Base-by-base conservation (phyloP, 2,888 invertebrate genomes). In the Fragum whitleyi region DNA sequence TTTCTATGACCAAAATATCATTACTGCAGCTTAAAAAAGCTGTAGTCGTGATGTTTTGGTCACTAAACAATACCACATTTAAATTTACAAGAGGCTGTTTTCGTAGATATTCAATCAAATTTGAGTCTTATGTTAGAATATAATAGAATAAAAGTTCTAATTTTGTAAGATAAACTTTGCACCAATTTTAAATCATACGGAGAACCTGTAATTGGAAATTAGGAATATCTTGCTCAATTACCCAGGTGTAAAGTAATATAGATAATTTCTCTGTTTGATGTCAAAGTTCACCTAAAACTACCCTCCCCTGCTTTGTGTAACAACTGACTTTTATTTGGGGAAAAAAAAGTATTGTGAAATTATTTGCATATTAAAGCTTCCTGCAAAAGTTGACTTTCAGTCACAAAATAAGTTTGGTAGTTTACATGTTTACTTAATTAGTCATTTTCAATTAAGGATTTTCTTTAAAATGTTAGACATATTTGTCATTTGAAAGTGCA, bases 391-490 rank as follows among this genome's bases (percentile, higher is more conserved):
- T 47, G 5, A 14, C 14, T 47, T 47, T 47, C 19, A 19, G 47
- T 9, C 5, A 47, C 2, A 9, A 14, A n/a, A 47, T 3, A 5
- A 36, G 32, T 36, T 6, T 9, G 14, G 14, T 47, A 47, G 47
- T 47, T 47, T 9, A 19, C 47, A n/a, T 47, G 5, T 47, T 47
- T 47, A 14, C 19, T 47, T 9, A n/a, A 47, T 47, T 47, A 47
- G 47, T 47, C 47, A 47, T n/a, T 47, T 47, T n/a, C 47, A 47
- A 47, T 47, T 47, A 47, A 47, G 47, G 47, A 47, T 47, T 47
- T 14, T 2, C 14, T 14, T 47, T 47, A 9, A 19, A 14, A 5
- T 16, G 14, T 47, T 9, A 47, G 14, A 47, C 2, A 47, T 19
- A n/a, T 47, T 19, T 47, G 32, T 47, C 14, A 47, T 47, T 6